Evolutionary conservation across 2,113 vertebrate species (phyloP).

Genomic region (Antigone vipio): DNA sequence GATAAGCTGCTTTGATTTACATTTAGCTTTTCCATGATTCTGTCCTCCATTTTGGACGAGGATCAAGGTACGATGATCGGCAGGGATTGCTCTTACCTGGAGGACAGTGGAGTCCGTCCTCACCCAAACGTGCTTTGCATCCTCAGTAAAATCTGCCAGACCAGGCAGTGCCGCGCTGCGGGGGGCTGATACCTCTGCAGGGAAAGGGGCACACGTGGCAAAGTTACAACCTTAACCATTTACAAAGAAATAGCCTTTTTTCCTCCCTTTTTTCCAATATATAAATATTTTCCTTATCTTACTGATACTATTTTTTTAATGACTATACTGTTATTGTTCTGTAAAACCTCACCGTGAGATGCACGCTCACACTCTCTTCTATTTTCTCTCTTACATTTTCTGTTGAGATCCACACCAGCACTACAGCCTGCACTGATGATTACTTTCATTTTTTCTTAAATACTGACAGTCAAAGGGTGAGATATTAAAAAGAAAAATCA

Average conservation of each 20-base stretch:
- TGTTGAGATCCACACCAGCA: not conserved
- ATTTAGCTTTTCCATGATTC: not conserved
- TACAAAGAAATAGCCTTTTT: not conserved
- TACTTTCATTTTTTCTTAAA: slow-evolving; percentile 25
- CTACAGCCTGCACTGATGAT: not conserved
- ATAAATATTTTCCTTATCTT: not conserved
- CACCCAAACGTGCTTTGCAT: not conserved
- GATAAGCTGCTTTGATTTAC: not conserved
- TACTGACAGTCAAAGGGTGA: not conserved
- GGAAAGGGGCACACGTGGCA: not conserved
- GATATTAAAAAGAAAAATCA: slow-evolving; percentile 11
- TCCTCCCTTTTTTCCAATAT: not conserved
- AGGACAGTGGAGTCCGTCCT: not conserved
- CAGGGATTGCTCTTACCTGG: not conserved
- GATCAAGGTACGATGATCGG: not conserved
- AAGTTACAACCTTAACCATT: not conserved
- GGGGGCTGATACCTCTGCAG: not conserved
- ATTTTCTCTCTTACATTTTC: not conserved
- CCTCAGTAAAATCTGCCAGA: not conserved
- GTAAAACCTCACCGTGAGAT: not conserved
- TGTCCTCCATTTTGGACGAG: not conserved
- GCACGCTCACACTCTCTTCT: not conserved
- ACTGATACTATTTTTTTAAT: not conserved
- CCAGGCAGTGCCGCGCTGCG: not conserved
- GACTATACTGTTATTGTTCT: not conserved